Base-by-base conservation (phyloP, 2,888 invertebrate genomes). In the Strigamia maritima region DNA sequence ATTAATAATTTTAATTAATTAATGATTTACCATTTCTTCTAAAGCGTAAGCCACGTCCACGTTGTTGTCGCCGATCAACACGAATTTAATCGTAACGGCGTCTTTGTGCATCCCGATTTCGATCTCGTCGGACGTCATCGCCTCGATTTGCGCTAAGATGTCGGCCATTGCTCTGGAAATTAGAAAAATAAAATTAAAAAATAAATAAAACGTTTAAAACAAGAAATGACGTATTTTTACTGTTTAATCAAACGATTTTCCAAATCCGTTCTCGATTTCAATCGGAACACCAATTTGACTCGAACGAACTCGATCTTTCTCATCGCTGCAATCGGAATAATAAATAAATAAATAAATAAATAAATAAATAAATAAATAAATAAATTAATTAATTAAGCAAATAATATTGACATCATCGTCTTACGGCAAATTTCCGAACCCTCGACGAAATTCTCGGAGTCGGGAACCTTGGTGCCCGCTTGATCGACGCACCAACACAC, bases 401-500 rank as follows among this genome's bases (percentile, higher is more conserved):
- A n/a, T n/a, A n/a, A n/a, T n/a, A n/a, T n/a, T n/a, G n/a, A n/a
- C 38, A 38, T 6, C 38, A 10, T 10, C 38, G 10, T 38, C 76
- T 76, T n/a, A 76, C 76, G n/a, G 38, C 76, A 76, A 19, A 8
- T 6, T n/a, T 19, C 10, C 6, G 76, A n/a, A 16, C 38, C 76
- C 19, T 19, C 3, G 19, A 8, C 19, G n/a, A 75, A 75, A 19
- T 28, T 26, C 14, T 16, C 8, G 10, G 12, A 12, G 12, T 40
- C 76, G 8, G 31, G 38, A 10, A 35, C 19, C n/a, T 35, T 31
- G 7, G 28, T 92, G 35, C 92, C 92, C 0, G 93, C 93, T 80
- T 93, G 93, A 85, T 94, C 94, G 2, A 94, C 94, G 85, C 94
- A 94, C 94, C 94, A 94, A 85, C 94, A 94, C 22, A 19, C n/a